phyloP scores from a whole-genome alignment of 2,888 invertebrate genomes.

The Ischnus inquisitorius region DNA sequence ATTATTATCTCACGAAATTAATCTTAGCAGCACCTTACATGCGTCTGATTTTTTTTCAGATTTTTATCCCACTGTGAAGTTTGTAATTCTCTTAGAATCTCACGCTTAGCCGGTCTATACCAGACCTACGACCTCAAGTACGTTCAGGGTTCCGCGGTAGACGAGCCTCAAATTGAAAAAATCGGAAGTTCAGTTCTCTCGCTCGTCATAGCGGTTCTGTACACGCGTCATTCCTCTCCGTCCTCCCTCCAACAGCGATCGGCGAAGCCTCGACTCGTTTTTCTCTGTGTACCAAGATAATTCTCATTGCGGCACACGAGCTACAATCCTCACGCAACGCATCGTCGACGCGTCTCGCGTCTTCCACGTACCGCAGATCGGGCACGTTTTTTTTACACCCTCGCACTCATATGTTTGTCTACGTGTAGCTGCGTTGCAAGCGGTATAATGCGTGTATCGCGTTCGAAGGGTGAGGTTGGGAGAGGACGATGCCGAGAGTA shows the following conservation, averaged over 20 bases:
- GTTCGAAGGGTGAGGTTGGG: conserved; percentile 45
- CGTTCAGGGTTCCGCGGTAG: conserved; percentile 73
- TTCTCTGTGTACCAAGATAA: conserved; percentile 54
- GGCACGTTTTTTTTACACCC: conserved; percentile 46
- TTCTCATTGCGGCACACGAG: conserved; percentile 59
- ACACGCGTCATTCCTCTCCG: neutral
- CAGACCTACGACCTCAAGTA: too few species aligned
- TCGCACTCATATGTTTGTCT: conserved; percentile 62
- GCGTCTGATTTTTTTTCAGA: too few species aligned
- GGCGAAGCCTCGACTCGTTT: conserved; percentile 1
- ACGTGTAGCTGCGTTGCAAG: conserved; percentile 40
- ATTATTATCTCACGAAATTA: too few species aligned
- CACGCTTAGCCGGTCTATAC: too few species aligned
- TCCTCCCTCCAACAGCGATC: neutral
- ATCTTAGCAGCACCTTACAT: too few species aligned
- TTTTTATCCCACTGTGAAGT: too few species aligned
- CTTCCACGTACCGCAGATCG: conserved; percentile 21
- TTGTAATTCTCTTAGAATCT: too few species aligned
- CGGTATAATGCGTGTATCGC: conserved; percentile 61
- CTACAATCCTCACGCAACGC: conserved; percentile 33
- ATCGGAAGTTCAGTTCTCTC: conserved; percentile 45
- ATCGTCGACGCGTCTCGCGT: conserved; percentile 21
- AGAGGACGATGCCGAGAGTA: conserved; percentile 48
- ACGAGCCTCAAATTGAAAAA: conserved; percentile 75
- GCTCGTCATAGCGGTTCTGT: conserved; percentile 33